phyloP scores from a whole-genome alignment of 1,140 invertebrate species.

The Drosophila arizonae region DNA sequence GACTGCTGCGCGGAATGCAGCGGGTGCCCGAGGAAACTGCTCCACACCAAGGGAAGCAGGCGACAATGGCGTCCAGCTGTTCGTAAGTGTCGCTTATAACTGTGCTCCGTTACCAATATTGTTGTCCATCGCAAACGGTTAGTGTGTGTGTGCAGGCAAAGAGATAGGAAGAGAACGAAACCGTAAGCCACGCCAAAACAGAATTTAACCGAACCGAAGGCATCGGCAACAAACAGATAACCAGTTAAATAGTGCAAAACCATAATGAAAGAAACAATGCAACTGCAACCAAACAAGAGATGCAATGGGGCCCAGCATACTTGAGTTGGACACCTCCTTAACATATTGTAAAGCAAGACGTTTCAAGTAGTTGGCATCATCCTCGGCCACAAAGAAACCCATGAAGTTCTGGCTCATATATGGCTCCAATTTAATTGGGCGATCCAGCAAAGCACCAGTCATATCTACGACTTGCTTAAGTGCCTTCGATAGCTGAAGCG shows the following conservation, averaged over 20 bases:
- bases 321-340: conserved; percentile 89
- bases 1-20: conserved; percentile 82
- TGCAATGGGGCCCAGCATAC: conserved; percentile 83
- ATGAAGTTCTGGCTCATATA: conserved; percentile 94
- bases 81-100: conserved; percentile 86
- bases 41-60: conserved; percentile 88
- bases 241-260: conserved; percentile 42
- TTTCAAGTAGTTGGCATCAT: conserved; percentile 90
- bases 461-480: conserved; percentile 88
- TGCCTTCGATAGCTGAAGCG: conserved; percentile 86
- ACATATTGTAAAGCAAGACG: conserved; percentile 89
- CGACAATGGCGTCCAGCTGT: conserved; percentile 87
- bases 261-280: conserved; percentile 41
- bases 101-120: conserved; percentile 47
- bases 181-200: conserved; percentile 70
- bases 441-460: conserved; percentile 85
- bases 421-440: conserved; percentile 88
- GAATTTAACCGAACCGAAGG: conserved; percentile 52
- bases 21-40: conserved; percentile 80
- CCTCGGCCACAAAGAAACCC: conserved; percentile 92
- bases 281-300: conserved; percentile 52
- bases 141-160: conserved; percentile 45
- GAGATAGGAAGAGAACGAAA: conserved; percentile 61
- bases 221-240: conserved; percentile 45
- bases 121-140: conserved; percentile 40